phyloP scores from a whole-genome alignment of 2,888 invertebrate genomes.

The Mayetiola destructor region DNA sequence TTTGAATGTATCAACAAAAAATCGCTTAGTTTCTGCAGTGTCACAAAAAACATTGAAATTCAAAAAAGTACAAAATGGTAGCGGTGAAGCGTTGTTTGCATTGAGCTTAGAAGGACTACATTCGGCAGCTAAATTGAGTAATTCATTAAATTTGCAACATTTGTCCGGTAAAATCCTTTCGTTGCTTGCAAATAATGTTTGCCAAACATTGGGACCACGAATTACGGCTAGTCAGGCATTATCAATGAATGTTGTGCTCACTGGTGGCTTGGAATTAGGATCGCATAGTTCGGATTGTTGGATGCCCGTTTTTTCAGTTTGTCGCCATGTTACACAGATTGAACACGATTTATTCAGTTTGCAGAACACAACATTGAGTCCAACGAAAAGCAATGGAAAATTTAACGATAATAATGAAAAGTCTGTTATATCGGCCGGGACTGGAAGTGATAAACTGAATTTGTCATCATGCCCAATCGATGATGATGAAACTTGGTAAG shows the following conservation, averaged over 20 bases:
- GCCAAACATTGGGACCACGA: slow-evolving; percentile 61
- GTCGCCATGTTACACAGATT: slow-evolving; percentile 79
- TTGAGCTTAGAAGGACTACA: slow-evolving; percentile 80
- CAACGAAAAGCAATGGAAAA: slow-evolving; percentile 30
- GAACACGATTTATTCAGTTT: slow-evolving; percentile 83
- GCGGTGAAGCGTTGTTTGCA: slow-evolving; percentile 65
- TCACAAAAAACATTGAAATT: slow-evolving; percentile 37
- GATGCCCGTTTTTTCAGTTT: slow-evolving; percentile 90
- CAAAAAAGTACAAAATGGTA: slow-evolving; percentile 37
- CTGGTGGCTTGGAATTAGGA: slow-evolving; percentile 75
- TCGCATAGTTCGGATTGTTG: slow-evolving; percentile 89
- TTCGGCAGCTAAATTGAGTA: slow-evolving; percentile 81
- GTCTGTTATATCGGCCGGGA: slow-evolving; percentile 32
- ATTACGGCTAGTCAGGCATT: slow-evolving; percentile 79
- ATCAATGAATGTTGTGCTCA: slow-evolving; percentile 81
- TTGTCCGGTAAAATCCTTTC: slow-evolving; percentile 83
- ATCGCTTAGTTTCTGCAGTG: slow-evolving; percentile 45
- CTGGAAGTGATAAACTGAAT: slow-evolving; percentile 45
- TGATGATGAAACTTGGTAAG: slow-evolving; percentile 67
- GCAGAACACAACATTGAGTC: slow-evolving; percentile 37
- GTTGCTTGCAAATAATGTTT: slow-evolving; percentile 75
- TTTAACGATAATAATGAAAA: slow-evolving; percentile 33
- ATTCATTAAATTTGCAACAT: slow-evolving; percentile 72
- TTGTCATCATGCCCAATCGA: slow-evolving; percentile 46
- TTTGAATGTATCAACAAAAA: slow-evolving; percentile 34